Conservation (phyloP, 2,113 vertebrate genomes). For the Steatornis caripensis region DNA sequence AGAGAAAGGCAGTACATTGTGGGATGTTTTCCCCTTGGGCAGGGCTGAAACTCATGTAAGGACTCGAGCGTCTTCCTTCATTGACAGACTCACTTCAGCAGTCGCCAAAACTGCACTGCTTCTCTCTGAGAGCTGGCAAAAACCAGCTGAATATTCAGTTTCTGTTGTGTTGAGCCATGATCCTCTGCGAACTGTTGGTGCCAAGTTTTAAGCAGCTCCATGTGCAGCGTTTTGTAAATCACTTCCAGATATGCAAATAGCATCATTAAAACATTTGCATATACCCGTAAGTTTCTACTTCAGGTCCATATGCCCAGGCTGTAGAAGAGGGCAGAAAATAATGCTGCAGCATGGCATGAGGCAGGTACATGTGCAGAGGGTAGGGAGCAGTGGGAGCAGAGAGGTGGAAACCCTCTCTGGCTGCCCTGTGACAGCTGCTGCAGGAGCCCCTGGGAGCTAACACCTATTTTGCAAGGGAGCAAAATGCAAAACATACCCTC, state of each 20-base stretch:
- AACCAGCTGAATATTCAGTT: slow-evolving; percentile 52
- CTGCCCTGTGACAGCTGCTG: neutral
- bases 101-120: slow-evolving; percentile 11
- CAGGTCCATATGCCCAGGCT: slow-evolving; percentile 56
- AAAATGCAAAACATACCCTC: neutral
- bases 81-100: slow-evolving; percentile 49
- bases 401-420: neutral
- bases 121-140: slow-evolving; percentile 46
- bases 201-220: slow-evolving; percentile 66
- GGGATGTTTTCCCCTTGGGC: slow-evolving; percentile 54
- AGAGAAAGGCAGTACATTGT: neutral
- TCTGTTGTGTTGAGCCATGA: slow-evolving; percentile 57
- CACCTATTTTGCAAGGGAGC: neutral
- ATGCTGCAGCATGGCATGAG: neutral
- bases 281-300: slow-evolving; percentile 41
- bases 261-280: slow-evolving; percentile 68
- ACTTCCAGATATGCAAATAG: slow-evolving; percentile 67
- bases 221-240: slow-evolving; percentile 60
- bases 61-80: slow-evolving; percentile 1
- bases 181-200: slow-evolving; percentile 39
- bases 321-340: slow-evolving; percentile 46
- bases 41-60: neutral
- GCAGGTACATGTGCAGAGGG: rapidly evolving
- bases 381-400: neutral
- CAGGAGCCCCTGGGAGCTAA: neutral